These are phyloP conservation scores for Pongo abelii DNA, from an alignment of 2,113 vertebrate species.

Conservation along the genomic window DNA sequence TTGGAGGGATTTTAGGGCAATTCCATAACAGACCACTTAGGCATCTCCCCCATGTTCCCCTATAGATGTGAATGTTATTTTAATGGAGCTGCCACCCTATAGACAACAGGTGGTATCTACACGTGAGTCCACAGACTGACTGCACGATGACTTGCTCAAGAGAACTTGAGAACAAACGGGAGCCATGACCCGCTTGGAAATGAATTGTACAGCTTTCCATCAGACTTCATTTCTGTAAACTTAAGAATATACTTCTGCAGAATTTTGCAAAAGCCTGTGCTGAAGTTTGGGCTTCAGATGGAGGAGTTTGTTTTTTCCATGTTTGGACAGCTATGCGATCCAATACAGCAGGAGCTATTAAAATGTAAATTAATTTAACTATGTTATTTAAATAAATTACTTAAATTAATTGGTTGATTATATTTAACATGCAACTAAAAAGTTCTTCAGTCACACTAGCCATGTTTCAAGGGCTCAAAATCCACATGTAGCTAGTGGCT, in stretches of 20 bases:
- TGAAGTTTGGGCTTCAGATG: not conserved
- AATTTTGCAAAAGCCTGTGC: not conserved
- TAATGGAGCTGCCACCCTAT: not conserved
- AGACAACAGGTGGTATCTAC: not conserved
- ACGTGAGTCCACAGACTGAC: not conserved
- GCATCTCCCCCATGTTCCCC: not conserved
- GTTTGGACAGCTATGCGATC: not conserved
- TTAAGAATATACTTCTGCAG: not conserved
- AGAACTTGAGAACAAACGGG: not conserved
- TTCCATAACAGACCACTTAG: not conserved
- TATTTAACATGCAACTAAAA: not conserved
- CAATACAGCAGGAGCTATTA: not conserved
- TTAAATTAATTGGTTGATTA: not conserved
- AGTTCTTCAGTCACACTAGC: not conserved
- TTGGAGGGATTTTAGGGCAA: slow-evolving; percentile 16
- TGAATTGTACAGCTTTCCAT: not conserved
- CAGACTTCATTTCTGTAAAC: not conserved
- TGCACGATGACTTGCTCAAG: not conserved
- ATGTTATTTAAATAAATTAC: not conserved
- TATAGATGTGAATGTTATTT: not conserved
- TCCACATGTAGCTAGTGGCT: not conserved
- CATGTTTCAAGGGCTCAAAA: not conserved
- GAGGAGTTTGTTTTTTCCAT: not conserved
- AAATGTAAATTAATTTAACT: not conserved
- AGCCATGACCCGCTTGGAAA: not conserved